A percentile compares a stretch with the other conserved stretches of the same genome.
phyloP scores from a whole-genome alignment of 2,797 vertebrate species.

The Yasuhikotakia modesta region DNA sequence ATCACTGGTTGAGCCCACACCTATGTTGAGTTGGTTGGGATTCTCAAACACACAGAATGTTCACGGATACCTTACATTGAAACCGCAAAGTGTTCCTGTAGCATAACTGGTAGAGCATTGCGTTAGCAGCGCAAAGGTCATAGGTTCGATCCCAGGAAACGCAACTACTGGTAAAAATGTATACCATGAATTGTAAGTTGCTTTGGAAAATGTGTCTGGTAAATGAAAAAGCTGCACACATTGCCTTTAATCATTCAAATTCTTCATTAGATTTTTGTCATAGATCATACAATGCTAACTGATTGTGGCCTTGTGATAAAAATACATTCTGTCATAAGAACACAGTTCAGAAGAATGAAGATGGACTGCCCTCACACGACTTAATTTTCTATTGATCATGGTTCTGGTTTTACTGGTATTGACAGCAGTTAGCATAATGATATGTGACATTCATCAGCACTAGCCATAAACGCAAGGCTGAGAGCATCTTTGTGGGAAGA shows the following conservation, averaged over 20 bases:
- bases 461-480: slow-evolving; percentile 1
- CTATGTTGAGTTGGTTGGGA: not conserved
- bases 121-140: too few species aligned
- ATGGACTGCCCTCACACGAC: not conserved
- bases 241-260: not conserved
- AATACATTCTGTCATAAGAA: not conserved
- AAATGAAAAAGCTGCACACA: too few species aligned
- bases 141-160: too few species aligned
- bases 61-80: not conserved
- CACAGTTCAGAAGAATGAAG: slow-evolving; percentile 7
- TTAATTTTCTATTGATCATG: not conserved
- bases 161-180: too few species aligned
- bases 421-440: slow-evolving; percentile 31
- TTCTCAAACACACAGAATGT: not conserved
- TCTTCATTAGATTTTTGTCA: not conserved
- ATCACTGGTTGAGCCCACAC: not conserved
- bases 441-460: slow-evolving; percentile 28
- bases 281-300: not conserved
- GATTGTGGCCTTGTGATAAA: not conserved
- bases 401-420: slow-evolving; percentile 15
- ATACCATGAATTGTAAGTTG: too few species aligned
- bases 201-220: too few species aligned
- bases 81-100: too few species aligned
- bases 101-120: too few species aligned
- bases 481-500: slow-evolving; percentile 3